phyloP scores from a whole-genome alignment of 2,888 invertebrate species.

The Thumatha senex region DNA sequence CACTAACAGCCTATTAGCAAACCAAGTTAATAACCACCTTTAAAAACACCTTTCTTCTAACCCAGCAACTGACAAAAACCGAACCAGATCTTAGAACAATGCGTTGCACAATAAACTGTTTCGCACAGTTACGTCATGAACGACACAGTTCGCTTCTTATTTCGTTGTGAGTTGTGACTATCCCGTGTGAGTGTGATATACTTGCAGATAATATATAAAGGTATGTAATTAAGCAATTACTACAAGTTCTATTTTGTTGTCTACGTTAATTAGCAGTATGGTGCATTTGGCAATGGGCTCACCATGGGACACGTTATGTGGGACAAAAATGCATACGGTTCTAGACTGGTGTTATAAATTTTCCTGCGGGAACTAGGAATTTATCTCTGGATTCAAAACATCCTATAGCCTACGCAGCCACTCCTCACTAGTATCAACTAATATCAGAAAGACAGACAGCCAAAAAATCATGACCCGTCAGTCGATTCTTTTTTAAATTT shows the following conservation, averaged over 20 bases:
- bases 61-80: slow-evolving; percentile 29
- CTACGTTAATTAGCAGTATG: background rate
- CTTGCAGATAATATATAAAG: background rate
- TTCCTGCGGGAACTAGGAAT: too few relatives aligned
- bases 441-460: too few relatives aligned
- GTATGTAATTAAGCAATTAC: background rate
- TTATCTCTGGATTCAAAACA: too few relatives aligned
- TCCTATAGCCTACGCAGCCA: too few relatives aligned
- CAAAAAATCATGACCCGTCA: too few relatives aligned
- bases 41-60: slow-evolving; percentile 23
- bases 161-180: slow-evolving; percentile 12
- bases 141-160: slow-evolving; percentile 21
- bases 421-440: too few relatives aligned
- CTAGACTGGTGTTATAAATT: too few relatives aligned
- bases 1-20: slow-evolving; percentile 1
- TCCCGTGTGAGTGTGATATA: slow-evolving; percentile 33
- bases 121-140: slow-evolving; percentile 40
- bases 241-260: too few relatives aligned
- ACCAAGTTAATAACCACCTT: slow-evolving; percentile 4
- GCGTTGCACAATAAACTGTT: slow-evolving; percentile 36
- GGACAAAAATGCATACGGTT: too few relatives aligned
- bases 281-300: too few relatives aligned
- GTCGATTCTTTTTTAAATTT: too few relatives aligned
- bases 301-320: too few relatives aligned
- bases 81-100: slow-evolving; percentile 42